Percentiles rank a stretch among this genome's conserved stretches.
phyloP scores from a whole-genome alignment of 2,888 invertebrate genomes.

The Hipparchia semele region DNA sequence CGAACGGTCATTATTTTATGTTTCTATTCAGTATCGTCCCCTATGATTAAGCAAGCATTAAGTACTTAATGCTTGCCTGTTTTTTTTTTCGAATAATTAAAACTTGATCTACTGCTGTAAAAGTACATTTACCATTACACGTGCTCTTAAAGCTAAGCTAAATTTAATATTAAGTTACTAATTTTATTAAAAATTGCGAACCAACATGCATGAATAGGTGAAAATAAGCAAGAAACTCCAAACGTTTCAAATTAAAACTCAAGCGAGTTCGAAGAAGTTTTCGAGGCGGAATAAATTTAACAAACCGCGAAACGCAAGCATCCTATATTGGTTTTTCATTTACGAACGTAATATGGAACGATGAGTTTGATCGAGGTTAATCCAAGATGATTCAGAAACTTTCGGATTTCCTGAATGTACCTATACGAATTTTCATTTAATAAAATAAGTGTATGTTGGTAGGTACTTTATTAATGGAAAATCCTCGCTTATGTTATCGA shows the following conservation, averaged over 20 bases:
- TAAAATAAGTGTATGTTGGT: too few relatives aligned
- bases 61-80: too few relatives aligned
- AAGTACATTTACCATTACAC: too few relatives aligned
- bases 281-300: not conserved
- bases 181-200: not conserved
- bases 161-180: not conserved
- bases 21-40: too few relatives aligned
- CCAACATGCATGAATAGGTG: not conserved
- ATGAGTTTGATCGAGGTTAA: not conserved
- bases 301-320: not conserved
- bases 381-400: not conserved
- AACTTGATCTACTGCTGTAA: too few relatives aligned
- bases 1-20: too few relatives aligned
- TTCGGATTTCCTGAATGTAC: not conserved
- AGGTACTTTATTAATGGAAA: too few relatives aligned
- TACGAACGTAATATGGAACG: slow-evolving; percentile 4
- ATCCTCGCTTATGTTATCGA: too few relatives aligned
- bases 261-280: not conserved
- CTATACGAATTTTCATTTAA: not conserved
- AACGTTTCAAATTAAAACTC: slow-evolving; percentile 6
- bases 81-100: too few relatives aligned
- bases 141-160: too few relatives aligned
- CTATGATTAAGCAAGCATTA: too few relatives aligned
- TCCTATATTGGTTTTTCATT: slow-evolving; percentile 15
- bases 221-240: not conserved